Base-by-base conservation (phyloP, 2,888 invertebrate species). In the Eumerus sabulonum region DNA sequence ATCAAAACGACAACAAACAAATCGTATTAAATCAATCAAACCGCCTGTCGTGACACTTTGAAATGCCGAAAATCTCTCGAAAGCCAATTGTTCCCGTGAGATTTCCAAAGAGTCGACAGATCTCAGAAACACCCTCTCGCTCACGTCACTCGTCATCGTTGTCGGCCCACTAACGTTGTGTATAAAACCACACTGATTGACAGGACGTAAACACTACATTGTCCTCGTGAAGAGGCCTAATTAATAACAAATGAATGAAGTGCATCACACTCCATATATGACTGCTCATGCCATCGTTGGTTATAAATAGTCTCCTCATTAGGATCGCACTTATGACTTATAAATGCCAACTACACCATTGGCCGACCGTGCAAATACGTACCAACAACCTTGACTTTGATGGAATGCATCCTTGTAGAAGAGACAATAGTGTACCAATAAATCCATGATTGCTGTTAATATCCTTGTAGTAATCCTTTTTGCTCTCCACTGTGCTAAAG, bases 241-340 rank as follows among this genome's bases (percentile, higher is more conserved):
- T 81, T 81, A 81, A 81, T 81, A 76, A 76, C 74, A 76, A 76
- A 81, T 68, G 64, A 76, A 81, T 70, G 70, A 42, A 74, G 73
- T 63, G 62, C 57, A 67, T 19, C 14, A 51, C 40, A 66, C 66
- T 45, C 59, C 35, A 44, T 3, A 11, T 44, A 40, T n/a, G 35
- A 7, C 53, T 18, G 13, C 42, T 40, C 36, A n/a, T 19, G n/a
- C 48, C 47, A n/a, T 9, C 18, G 40, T 14, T 57, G 62, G 62
- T 59, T 72, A 72, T 72, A 77, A 77, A 77, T 77, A 72, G 72
- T 67, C 72, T 63, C 59, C 77, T 77, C 77, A 77, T 77, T 77
- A 77, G 47, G 40, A 42, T 18, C 72, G 67, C 51, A 77, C 77
- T 72, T 67, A 57, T 57, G 13, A 45, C 56, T 12, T 59, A 3